Evolutionary conservation across 1,140 invertebrate species (phyloP).

Genomic region (Rhizoglyphus robini): DNA sequence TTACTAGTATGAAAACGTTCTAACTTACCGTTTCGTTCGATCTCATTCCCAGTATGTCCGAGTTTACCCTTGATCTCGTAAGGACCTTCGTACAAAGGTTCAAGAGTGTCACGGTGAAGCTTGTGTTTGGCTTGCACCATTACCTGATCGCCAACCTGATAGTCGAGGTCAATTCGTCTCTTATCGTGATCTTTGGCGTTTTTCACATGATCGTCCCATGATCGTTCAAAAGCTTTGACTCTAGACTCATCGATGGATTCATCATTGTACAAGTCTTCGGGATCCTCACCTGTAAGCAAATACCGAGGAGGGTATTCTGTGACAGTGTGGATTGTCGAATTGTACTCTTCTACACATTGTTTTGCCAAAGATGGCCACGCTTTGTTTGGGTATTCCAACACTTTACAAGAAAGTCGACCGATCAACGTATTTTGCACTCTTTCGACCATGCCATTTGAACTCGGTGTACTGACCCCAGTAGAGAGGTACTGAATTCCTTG

Average conservation of each 20-base stretch:
- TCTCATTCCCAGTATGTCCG: too few relatives aligned
- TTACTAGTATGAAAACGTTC: too few relatives aligned
- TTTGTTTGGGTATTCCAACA: neutral
- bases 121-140: neutral
- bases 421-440: conserved; percentile 14
- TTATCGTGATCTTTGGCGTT: conserved; percentile 22
- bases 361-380: conserved; percentile 5
- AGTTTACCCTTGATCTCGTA: too few relatives aligned
- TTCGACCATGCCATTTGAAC: conserved; percentile 16
- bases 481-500: neutral
- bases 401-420: conserved; percentile 16
- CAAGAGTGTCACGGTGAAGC: neutral
- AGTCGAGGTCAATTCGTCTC: neutral
- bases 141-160: neutral
- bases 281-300: neutral
- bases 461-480: neutral
- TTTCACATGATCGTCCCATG: conserved; percentile 19
- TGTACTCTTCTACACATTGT: neutral
- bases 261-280: neutral
- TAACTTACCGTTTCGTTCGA: too few relatives aligned
- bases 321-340: neutral
- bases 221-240: neutral
- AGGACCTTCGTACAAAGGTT: neutral
- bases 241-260: neutral
- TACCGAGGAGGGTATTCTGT: neutral